Base-by-base conservation (phyloP, 1,140 invertebrate species). In the Ceratitis capitata region DNA sequence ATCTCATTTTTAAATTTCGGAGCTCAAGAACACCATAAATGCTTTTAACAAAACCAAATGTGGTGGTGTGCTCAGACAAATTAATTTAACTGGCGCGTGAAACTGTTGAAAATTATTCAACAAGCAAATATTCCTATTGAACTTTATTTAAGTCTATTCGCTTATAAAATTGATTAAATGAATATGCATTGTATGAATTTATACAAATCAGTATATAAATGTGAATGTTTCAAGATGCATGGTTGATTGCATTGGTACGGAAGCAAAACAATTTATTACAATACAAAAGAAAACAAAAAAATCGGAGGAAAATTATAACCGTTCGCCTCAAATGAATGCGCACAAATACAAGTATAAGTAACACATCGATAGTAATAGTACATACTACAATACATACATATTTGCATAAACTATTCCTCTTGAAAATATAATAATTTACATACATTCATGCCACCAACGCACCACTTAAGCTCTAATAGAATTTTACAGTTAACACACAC, bases 81-180 rank as follows among this genome's bases (percentile, higher is more conserved):
- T 69, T 69, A 12, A 69, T 39, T 69, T 69, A 10, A 69, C 61
- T 35, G 61, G 39, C 39, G 61, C 61, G 61, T 69, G 39, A 39
- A 32, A 19, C 61, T 12, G 16, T 39, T 35, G 32, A 69, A 69
- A 69, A 29, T 69, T 69, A 69, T 69, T 69, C 29, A 35, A 35
- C 32, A n/a, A 23, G 69, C 69, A 45, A 78, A 78, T 78, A 78
- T 23, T 42, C n/a, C 69, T 39, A 78, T 45, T 78, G 69, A 78
- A 45, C 10, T 78, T 45, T 78, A 45, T 78, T 78, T 23, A 39
- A 78, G 45, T 23, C 35, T 78, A 78, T 78, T 78, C 45, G 39
- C 39, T 19, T 45, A 78, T 78, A 78, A 42, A 14, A 45, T 78
- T 23, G n/a, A 19, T 42, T 3, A 45, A 45, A 78, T 78, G 69